These are phyloP conservation scores for Micromesistius poutassou DNA, from an alignment of 2,797 vertebrate species.

Conservation along the genomic window DNA sequence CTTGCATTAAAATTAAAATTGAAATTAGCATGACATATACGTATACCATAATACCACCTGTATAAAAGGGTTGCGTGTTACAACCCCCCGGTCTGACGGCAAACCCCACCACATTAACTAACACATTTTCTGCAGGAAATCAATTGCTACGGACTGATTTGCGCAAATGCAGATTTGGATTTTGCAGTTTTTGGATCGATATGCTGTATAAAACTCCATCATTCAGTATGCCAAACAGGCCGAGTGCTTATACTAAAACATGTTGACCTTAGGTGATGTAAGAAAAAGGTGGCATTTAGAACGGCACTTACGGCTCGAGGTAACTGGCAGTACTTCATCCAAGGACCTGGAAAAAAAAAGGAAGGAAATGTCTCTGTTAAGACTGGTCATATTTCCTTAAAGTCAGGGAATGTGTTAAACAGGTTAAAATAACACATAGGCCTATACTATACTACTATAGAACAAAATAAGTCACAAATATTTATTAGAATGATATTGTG, in stretches of 20 bases:
- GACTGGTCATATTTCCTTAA: background rate
- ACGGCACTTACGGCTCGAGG: constrained; percentile 76
- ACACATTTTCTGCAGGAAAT: too few species aligned
- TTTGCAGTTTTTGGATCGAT: background rate
- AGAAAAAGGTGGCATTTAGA: background rate
- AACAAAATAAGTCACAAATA: background rate
- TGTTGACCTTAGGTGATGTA: background rate
- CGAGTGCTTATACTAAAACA: background rate
- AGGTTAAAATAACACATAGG: background rate
- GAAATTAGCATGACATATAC: too few species aligned
- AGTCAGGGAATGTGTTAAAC: background rate
- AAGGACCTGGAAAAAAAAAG: constrained; percentile 58
- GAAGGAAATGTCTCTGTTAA: background rate
- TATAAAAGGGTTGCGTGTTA: too few species aligned
- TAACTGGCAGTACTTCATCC: constrained; percentile 71
- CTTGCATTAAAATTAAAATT: too few species aligned
- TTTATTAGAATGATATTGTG: background rate
- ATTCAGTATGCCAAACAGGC: background rate
- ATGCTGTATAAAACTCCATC: background rate
- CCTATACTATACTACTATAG: background rate
- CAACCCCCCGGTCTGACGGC: too few species aligned
- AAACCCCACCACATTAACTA: too few species aligned
- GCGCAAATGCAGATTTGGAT: background rate
- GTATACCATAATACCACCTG: too few species aligned
- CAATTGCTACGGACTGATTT: background rate